Evolutionary conservation across 64 coral and sea anemone genomes (phyloP), one percentile per base, ranked within the genome.

Genomic region (Pocillopora verrucosa): DNA sequence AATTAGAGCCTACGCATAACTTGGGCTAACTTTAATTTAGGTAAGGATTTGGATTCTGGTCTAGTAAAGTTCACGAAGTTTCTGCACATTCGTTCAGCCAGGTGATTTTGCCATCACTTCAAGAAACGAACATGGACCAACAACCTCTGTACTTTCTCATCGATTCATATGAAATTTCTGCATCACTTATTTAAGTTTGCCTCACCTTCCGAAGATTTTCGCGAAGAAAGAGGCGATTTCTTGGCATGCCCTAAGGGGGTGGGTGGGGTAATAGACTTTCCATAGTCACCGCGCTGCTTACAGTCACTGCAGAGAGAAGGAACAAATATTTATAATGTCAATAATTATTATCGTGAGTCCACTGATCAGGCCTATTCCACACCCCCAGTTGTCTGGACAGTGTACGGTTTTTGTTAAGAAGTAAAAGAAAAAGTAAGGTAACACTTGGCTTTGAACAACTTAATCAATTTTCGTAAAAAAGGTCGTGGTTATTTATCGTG

Each of bases 241-340:
- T 35, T 79, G 65, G 57, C 80, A 72, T 45, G 65, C 83, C 36
- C 51, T 13, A 5, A 70, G 76, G 36, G 72, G 45, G 63, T 75
- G 20, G 92, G 91, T 89, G 83, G 90, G 56, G 62, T 84, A 36
- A 88, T 83, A 30, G 68, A 88, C 74, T 92, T 97, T 75, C 95
- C 95, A 78, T 73, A 94, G 64, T 97, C 95, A 10, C 11, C 34
- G 34, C 76, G 82, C 56, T 91, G 64, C 75, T 87, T 78, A 25
- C 89, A 92, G 37, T 80, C 79, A 24, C 93, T 95, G 65, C 36
- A 56, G 36, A 13, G 22, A 70, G 11, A 58, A 0, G 13, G 69
- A 63, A 22, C 11, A 69, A 58, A 70, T 11, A 10, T 37, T 15
- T 16, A 30, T 30, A 30, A 30, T 30, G 30, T 30, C 30, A 30